Base-by-base conservation (phyloP, 2,113 vertebrate genomes). In the Actinemys pallida region DNA sequence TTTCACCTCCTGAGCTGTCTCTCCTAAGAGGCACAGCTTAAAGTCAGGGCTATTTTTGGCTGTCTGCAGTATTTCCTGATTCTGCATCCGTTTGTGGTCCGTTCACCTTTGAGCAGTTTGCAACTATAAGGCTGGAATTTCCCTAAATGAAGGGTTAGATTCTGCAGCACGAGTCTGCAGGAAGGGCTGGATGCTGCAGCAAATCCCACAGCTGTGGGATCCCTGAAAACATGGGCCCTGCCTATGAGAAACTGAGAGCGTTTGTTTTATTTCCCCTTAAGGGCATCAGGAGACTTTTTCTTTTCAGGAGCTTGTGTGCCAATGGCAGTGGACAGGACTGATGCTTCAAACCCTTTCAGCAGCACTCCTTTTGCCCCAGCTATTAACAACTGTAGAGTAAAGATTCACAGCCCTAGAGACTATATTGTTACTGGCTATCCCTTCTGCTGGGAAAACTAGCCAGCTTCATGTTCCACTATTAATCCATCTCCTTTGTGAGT, bases 181-280 rank as follows among this genome's bases (percentile, higher is more conserved):
- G 24, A 9, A 52, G 59, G 59, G 20, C 3, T 72, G 85, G 56
- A 57, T 85, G 47, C 25, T 50, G 25, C 81, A 76, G 81, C 49
- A 72, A 31, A 22, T 83, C 91, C 79, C 75, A 20, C 20, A 11
- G 81, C 80, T 81, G 49, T 12, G 0, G 82, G 78, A 39, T 72
- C 59, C 52, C 0, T 1, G 25, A 72, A 22, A 12, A 0, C 2
- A 6, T 0, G 42, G 59, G 45, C 69, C 86, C 35, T 3, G 2
- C 76, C 35, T 14, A 53, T 17, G 57, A 27, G 72, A 76, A 86
- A 3, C 1, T 1, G 50, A 45, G 42, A 90, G 86, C 62, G 89
- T 75, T 90, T 59, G 54, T 62, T 1, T 11, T 35, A 35, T 90
- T 87, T 86, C 35, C 22, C 11, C 47, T 50, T 20, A 5, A 49